Evolutionary conservation across 2,113 vertebrate species (phyloP).

Genomic region (Centrocercus urophasianus): DNA sequence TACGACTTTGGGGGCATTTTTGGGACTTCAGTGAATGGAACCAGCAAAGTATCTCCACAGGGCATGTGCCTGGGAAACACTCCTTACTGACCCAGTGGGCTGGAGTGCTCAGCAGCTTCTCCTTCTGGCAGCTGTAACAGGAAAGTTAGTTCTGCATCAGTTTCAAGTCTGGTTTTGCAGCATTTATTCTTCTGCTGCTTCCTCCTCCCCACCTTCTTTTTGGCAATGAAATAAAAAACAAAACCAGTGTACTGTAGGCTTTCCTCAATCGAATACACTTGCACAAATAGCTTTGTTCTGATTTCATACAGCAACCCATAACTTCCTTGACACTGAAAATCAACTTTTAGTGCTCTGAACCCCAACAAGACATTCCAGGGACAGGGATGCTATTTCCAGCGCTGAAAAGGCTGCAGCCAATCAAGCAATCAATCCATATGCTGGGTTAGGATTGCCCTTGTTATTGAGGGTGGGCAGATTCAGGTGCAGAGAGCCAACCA

Average conservation of each 20-base stretch:
- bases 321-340: neutral
- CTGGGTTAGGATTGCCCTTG: neutral
- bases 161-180: neutral
- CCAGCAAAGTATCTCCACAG: accelerated
- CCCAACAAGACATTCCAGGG: neutral
- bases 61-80: neutral
- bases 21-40: neutral
- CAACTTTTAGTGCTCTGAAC: neutral
- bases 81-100: neutral
- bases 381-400: neutral
- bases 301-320: neutral
- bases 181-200: neutral
- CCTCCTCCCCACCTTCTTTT: neutral
- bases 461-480: neutral
- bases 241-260: neutral
- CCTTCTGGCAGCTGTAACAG: neutral
- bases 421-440: neutral
- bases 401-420: neutral
- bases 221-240: neutral
- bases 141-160: neutral
- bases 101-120: neutral
- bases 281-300: neutral
- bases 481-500: neutral
- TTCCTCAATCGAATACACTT: neutral
- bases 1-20: neutral